phyloP scores from a whole-genome alignment of 2,113 vertebrate genomes.

The Oncorhynchus keta region DNA sequence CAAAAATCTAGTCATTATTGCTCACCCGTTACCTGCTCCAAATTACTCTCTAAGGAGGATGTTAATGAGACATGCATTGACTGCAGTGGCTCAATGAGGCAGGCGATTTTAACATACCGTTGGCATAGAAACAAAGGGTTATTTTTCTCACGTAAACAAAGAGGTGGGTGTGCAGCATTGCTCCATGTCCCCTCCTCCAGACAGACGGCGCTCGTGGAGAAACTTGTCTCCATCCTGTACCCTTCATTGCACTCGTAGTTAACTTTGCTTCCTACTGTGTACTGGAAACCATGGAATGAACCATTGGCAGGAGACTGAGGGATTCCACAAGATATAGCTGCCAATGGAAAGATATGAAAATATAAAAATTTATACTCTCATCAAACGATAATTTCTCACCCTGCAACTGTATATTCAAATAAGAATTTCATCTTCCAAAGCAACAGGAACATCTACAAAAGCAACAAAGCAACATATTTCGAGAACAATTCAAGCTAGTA shows the following conservation, averaged over 20 bases:
- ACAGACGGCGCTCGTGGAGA: constrained; percentile 81
- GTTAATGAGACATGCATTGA: no score
- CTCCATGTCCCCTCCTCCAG: constrained; percentile 92
- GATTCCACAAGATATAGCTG: constrained; percentile 92
- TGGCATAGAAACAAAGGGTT: constrained; percentile 24
- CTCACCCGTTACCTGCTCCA: no score
- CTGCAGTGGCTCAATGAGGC: no score
- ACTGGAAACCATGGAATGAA: constrained; percentile 87
- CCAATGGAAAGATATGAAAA: constrained; percentile 36
- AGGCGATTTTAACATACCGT: constrained; percentile 16
- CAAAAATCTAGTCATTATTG: no score
- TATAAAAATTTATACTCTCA: no score
- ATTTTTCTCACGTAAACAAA: constrained; percentile 83
- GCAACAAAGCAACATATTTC: no score
- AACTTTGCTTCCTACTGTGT: constrained; percentile 88
- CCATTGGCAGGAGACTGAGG: constrained; percentile 89
- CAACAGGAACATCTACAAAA: no score
- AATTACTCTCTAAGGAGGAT: no score
- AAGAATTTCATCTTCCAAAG: no score
- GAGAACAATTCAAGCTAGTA: no score
- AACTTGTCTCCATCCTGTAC: constrained; percentile 80
- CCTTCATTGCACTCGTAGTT: constrained; percentile 89
- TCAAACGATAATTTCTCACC: no score
- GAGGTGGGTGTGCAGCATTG: constrained; percentile 78
- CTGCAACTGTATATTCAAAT: no score